Conservation (phyloP, 2,113 vertebrate genomes). For the Castor canadensis region DNA sequence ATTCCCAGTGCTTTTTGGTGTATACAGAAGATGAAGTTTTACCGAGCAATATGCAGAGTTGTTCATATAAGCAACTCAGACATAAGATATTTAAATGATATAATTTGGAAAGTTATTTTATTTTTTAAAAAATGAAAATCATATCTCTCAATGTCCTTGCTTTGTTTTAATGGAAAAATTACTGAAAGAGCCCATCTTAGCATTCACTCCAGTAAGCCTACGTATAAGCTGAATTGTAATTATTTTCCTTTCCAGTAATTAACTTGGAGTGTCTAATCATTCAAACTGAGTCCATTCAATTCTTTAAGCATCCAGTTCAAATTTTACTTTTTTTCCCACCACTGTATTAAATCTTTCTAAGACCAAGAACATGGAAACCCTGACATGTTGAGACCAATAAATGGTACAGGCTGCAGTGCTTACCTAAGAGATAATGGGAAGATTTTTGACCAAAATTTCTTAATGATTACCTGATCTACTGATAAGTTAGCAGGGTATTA, state of each 20-base stretch:
- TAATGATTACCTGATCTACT: not conserved
- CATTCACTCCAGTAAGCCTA: slow-evolving; percentile 54
- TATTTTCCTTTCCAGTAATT: slow-evolving; percentile 82
- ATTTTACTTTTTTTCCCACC: not conserved
- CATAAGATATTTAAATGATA: slow-evolving; percentile 63
- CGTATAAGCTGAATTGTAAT: slow-evolving; percentile 75
- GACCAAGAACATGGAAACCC: not conserved
- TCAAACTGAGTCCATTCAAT: slow-evolving; percentile 75
- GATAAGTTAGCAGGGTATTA: slow-evolving; percentile 28
- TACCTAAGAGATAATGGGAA: fast-evolving
- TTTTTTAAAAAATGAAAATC: slow-evolving; percentile 53
- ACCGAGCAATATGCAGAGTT: not conserved
- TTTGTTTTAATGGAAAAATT: slow-evolving; percentile 74
- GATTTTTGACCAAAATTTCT: not conserved
- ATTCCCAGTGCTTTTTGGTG: fast-evolving
- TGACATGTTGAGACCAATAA: not conserved
- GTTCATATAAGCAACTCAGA: slow-evolving; percentile 44
- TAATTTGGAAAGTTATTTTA: slow-evolving; percentile 65
- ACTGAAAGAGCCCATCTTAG: slow-evolving; percentile 75
- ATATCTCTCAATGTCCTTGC: slow-evolving; percentile 65
- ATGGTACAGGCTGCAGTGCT: fast-evolving
- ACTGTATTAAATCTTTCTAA: slow-evolving; percentile 63
- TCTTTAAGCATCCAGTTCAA: slow-evolving; percentile 77
- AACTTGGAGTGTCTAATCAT: slow-evolving; percentile 78
- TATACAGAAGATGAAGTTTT: not conserved